These are phyloP conservation scores for Macquaria ambigua DNA, from an alignment of 2,113 vertebrate genomes.

Conservation along the genomic window DNA sequence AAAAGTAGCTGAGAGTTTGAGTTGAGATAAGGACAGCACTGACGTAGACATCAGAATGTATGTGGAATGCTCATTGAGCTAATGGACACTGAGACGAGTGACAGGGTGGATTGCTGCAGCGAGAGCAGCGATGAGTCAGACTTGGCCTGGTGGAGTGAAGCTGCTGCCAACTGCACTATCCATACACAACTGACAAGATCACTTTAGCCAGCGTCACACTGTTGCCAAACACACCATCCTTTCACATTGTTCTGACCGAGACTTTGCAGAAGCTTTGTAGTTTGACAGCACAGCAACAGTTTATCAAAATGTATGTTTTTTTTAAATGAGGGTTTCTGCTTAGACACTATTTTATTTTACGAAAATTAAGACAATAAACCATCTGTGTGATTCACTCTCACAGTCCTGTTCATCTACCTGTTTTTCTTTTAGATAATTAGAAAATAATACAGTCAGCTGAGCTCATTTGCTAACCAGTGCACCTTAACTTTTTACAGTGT, in stretches of 20 bases:
- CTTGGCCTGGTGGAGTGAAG: slow-evolving; percentile 26
- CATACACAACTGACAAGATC: neutral
- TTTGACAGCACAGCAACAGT: neutral
- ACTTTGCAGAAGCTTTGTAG: neutral
- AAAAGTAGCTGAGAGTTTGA: neutral
- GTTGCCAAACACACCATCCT: neutral
- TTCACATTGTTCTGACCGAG: neutral
- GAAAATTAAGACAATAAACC: neutral
- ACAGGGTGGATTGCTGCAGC: slow-evolving; percentile 1
- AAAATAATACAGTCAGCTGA: neutral
- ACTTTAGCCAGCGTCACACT: neutral
- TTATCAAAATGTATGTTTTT: rapidly evolving
- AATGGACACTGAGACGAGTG: slow-evolving; percentile 12
- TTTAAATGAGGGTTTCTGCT: neutral
- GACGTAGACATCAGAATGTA: no score
- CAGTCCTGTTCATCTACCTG: neutral
- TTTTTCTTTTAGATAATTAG: neutral
- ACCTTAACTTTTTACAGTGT: neutral
- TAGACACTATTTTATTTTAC: neutral
- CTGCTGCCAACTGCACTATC: slow-evolving; percentile 6
- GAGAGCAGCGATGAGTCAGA: slow-evolving; percentile 31
- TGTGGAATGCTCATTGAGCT: neutral
- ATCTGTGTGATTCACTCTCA: neutral
- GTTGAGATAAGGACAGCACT: neutral
- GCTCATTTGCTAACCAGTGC: neutral